Evolutionary conservation across 2,888 invertebrate genomes (phyloP), one percentile per base, ranked within the genome.

Genomic region (Petrolisthes cinctipes): DNA sequence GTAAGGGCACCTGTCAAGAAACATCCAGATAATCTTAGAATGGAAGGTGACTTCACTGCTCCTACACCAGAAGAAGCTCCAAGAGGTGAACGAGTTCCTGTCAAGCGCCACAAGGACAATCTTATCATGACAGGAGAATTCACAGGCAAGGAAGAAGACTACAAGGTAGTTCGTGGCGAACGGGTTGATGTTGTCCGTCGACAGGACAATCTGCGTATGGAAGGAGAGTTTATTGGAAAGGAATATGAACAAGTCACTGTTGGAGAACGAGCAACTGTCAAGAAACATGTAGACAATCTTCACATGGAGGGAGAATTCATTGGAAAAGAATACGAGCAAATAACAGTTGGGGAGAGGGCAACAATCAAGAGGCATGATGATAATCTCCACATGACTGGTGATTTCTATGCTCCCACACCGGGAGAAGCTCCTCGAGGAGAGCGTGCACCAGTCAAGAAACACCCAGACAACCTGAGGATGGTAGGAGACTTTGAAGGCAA

Each of bases 401-500:
- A 82, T 1, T 88, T 90, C 23, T 54, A 84, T 51, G 79, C 83
- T 9, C 75, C 75, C 6, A 23, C 75, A 6, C 83, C 73, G 17
- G 75, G 37, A 9, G 85, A 87, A 11, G 94, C 94, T 90, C 92
- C 95, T 95, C 94, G 14, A 4, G 88, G 86, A 14, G 88, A 83
- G 61, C 71, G 86, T 0, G 88, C 85, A 4, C 86, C 82, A 17
- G 17, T 3, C 94, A 94, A 95, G 92, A 94, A 94, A 91, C 93
- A 85, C 11, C 92, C 94, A 6, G 94, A 76, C 82, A 89, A 54
- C 85, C 92, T 93, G 91, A 94, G 93, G 94, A 93, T 95, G 95
- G 51, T 94, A 90, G 93, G 94, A 14, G 94, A 94, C 0, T 5
- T 93, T 93, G 0, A 93, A 91, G 82, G 95, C 94, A 3, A 95